Conservation (phyloP, 2,113 vertebrate genomes). For the Apus apus region DNA sequence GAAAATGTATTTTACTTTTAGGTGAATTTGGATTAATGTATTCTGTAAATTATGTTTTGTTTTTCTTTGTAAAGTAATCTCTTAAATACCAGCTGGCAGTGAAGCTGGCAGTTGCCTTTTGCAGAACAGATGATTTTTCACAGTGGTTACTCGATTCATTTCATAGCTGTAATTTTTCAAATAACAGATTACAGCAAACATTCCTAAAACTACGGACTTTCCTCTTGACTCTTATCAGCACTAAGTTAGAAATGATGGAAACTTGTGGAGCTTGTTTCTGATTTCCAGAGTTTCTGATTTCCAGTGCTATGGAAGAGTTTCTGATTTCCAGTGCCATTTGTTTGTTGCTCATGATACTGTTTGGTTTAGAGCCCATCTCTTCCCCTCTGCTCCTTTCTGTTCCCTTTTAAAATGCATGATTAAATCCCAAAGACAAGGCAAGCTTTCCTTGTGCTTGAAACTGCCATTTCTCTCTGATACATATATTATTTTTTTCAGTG, state of each 20-base stretch:
- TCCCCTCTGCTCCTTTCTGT: neutral
- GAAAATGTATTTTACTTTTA: neutral
- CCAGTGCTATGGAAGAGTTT: neutral
- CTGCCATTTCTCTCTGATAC: neutral
- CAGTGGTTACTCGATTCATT: constrained; percentile 14
- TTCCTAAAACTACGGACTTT: neutral
- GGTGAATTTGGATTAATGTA: neutral
- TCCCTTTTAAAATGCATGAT: neutral
- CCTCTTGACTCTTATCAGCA: neutral
- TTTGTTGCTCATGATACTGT: neutral
- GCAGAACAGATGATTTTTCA: constrained; percentile 35
- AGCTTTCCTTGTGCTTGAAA: neutral
- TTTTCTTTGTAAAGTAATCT: constrained; percentile 1
- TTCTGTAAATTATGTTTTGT: neutral
- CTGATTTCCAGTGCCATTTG: neutral
- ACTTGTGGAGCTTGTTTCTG: neutral
- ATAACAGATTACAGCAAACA: neutral
- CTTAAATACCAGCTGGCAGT: constrained; percentile 35
- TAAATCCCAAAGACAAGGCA: neutral
- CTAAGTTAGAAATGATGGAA: neutral
- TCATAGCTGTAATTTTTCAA: constrained; percentile 27
- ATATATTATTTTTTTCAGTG: neutral
- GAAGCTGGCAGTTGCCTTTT: constrained; percentile 10
- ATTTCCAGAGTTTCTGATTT: neutral
- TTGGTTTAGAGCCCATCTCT: neutral